Evolutionary conservation across 2,797 vertebrate species (phyloP), one percentile per base, ranked within the genome.

Genomic region (Melanotaenia pygmaea): DNA sequence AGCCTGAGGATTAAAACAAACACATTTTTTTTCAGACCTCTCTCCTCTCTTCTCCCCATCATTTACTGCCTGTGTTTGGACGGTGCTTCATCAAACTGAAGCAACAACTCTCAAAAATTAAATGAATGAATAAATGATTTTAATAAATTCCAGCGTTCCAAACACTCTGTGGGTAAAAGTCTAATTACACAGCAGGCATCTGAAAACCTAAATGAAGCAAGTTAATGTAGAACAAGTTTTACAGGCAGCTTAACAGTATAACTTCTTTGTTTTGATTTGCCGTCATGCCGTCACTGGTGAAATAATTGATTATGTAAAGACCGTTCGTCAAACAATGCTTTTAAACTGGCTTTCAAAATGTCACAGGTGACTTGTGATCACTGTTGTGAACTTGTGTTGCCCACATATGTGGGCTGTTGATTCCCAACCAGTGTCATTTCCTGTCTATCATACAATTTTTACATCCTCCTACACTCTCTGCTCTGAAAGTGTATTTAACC

Each of bases 191-290:
- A 50, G 38, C 53, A 60, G 28, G 34, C 20, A 1, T 6, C 9
- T 50, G 53, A 38, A 26, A 32, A 54, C 34, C 34, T 50, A 59
- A 72, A 73, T 56, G 28, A 73, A 18, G 22, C 11, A 4, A 67
- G 43, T 22, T 47, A 38, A n/a, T 47, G 40, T 62, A n/a, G 16
- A 86, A 67, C 76, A 43, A 45, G 81, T 72, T 10, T 2, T 30
- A 70, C 59, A 64, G 40, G 71, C 12, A 6, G 51, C 30, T 67
- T 22, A 35, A 32, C 38, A 20, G 37, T 43, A 1, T 7, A 13
- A 24, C 9, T 34, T 32, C 3, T 76, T 35, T 71, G 65, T 70
- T 80, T 57, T 73, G 12, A 59, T 69, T 26, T 60, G 24, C 2
- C 1, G 1, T 3, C 14, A 30, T 20, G 12, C 8, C 20, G 4